A percentile compares a stretch with the other conserved stretches of the same genome.
Evolutionary conservation across 2,113 vertebrate species (phyloP).

Genomic region (Grantiella picta): DNA sequence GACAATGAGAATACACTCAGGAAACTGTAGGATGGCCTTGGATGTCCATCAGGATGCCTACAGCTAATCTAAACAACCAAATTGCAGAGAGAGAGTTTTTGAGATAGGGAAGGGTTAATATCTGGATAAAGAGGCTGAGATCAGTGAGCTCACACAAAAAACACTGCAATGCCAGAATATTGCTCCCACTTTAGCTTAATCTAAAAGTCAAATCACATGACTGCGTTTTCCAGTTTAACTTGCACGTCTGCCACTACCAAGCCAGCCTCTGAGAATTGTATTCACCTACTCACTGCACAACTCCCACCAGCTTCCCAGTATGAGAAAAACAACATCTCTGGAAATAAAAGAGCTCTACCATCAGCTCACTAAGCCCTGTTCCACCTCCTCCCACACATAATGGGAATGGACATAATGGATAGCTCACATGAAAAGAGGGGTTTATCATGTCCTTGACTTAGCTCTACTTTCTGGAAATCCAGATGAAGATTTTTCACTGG

Average conservation of each 20-base stretch:
- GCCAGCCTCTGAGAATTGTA: background rate
- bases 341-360: background rate
- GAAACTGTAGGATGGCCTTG: background rate
- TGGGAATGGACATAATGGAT: background rate
- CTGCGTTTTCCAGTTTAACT: slow-evolving; percentile 22
- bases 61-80: background rate
- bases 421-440: background rate
- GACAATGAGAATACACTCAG: background rate
- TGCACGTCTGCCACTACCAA: slow-evolving; percentile 8
- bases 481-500: background rate
- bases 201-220: slow-evolving; percentile 34
- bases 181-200: background rate
- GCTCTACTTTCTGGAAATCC: background rate
- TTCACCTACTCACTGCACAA: slow-evolving; percentile 7
- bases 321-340: background rate
- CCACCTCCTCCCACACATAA: background rate
- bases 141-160: background rate
- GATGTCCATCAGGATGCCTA: background rate
- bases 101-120: background rate
- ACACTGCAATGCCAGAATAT: background rate
- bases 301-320: background rate
- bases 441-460: background rate
- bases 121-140: background rate
- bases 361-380: background rate
- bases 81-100: background rate